Evolutionary conservation across 2,888 invertebrate species (phyloP).

Genomic region (Dicycla oo): DNA sequence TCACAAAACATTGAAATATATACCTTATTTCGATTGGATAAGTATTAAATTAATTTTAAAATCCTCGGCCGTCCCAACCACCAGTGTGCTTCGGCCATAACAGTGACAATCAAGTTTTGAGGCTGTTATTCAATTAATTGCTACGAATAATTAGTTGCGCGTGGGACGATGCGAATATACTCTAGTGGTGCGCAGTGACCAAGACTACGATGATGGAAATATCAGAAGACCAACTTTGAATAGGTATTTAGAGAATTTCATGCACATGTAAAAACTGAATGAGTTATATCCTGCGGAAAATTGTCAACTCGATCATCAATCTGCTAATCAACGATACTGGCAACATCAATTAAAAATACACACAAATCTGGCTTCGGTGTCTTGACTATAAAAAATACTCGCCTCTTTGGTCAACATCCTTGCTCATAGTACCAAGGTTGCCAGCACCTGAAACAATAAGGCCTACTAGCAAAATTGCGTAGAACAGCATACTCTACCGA

Average conservation of each 20-base stretch:
- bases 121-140: conserved; percentile 45
- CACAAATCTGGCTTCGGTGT: neutral
- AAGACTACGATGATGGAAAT: neutral
- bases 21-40: no score
- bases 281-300: neutral
- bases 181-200: neutral
- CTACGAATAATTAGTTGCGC: conserved; percentile 37
- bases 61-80: no score
- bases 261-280: neutral
- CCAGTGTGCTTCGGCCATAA: no score
- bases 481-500: neutral
- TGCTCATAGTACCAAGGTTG: neutral
- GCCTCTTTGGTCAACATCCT: neutral
- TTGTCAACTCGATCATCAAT: neutral
- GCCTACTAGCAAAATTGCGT: no score
- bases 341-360: neutral
- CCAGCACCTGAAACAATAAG: neutral
- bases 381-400: neutral
- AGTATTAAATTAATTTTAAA: no score
- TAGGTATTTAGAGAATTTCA: neutral
- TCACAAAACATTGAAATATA: no score
- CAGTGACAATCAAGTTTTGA: conserved; percentile 37
- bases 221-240: conserved; percentile 30
- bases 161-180: conserved; percentile 2
- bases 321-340: neutral